A percentile compares a stretch with the other conserved stretches of the same genome.
These are phyloP conservation scores for Elmis aenea DNA, from an alignment of 2,888 invertebrate species.

Conservation along the genomic window DNA sequence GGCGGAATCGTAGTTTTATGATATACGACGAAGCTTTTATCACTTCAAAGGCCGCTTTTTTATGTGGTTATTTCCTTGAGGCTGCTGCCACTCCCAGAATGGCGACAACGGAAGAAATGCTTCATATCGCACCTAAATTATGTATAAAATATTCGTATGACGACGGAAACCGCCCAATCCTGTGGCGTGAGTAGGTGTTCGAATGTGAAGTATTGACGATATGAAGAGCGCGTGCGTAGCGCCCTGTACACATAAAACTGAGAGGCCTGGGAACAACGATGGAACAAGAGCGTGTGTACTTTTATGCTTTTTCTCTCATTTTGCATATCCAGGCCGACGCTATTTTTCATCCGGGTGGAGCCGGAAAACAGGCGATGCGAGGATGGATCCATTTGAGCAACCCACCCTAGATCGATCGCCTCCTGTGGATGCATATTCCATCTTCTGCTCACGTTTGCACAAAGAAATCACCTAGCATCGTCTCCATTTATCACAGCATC, in stretches of 20 bases:
- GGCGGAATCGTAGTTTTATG: constrained; percentile 30
- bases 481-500: constrained; percentile 39
- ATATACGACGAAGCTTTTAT: constrained; percentile 28
- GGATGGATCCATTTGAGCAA: constrained; percentile 16
- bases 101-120: constrained; percentile 25
- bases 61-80: constrained; percentile 21
- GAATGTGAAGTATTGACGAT: constrained; percentile 46
- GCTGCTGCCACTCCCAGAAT: constrained; percentile 25
- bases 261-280: constrained; percentile 26
- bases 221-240: constrained; percentile 41
- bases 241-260: constrained; percentile 37
- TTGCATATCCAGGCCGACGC: constrained; percentile 40
- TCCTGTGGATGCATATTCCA: constrained; percentile 32
- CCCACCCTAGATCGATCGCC: constrained; percentile 36
- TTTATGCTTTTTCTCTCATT: constrained; percentile 43
- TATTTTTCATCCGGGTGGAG: constrained; percentile 47
- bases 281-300: constrained; percentile 40
- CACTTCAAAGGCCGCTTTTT: constrained; percentile 27
- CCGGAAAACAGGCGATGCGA: constrained; percentile 32
- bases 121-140: constrained; percentile 29
- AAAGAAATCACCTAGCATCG: constrained; percentile 42
- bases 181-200: constrained; percentile 44
- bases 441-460: constrained; percentile 41
- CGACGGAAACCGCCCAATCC: constrained; percentile 39
- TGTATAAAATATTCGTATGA: constrained; percentile 31